Base-by-base conservation (phyloP, 2,888 invertebrate species). In the Drosophila nr. medialis region DNA sequence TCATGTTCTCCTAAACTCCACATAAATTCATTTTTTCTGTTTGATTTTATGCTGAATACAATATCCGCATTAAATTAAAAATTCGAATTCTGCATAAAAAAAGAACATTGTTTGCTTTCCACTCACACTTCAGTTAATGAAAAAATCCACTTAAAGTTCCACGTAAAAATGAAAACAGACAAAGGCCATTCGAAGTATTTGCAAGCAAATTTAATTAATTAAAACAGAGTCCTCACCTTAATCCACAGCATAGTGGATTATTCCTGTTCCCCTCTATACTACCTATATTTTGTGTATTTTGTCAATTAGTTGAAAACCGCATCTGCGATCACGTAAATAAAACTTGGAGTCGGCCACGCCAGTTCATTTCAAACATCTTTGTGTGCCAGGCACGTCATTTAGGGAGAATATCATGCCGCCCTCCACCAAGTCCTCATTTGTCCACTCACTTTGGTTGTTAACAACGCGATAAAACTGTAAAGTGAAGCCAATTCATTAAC, bases 161-260 rank as follows among this genome's bases (percentile, higher is more conserved):
- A 65, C 40, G 53, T 62, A 53, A 51, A 71, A 67, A 63, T 45
- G 27, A 54, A 53, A 72, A 30, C 32, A 66, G 45, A 34, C 36
- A 18, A 56, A 51, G 11, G 30, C 45, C 27, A 67, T n/a, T 38
- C 58, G 58, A 50, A 70, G 54, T 67, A 54, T 76, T 75, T 72
- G 65, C 60, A 67, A 72, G 38, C 71, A 71, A 78, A 80, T 82
- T 81, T 75, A 75, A 80, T 82, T 82, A 78, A 78, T 79, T 80
- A 78, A 48, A 49, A 51, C 18, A 50, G 62, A 62, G 45, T 48
- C 61, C 50, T 29, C 21, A 70, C 36, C 24, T 42, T 45, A 64
- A 55, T 30, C 8, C 15, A 24, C 11, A 30, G 30, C 30, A 30
- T 30, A 10, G 29, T 36, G 29, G 36, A 40, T 4, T 29, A 15